phyloP scores from a whole-genome alignment of 2,113 vertebrate species.

The Lates calcarifer region DNA sequence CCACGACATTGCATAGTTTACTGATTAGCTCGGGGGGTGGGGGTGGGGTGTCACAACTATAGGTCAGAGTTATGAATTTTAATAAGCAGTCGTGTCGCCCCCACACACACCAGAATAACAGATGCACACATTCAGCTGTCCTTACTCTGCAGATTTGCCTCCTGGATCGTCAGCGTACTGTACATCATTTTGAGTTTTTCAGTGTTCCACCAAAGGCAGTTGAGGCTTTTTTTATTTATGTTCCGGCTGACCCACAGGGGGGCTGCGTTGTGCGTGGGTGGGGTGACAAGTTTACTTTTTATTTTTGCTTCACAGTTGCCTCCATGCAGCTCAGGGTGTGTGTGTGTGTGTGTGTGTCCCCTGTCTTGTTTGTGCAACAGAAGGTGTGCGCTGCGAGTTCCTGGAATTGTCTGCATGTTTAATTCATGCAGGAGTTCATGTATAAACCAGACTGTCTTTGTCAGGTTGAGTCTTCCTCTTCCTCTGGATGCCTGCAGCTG shows the following conservation, averaged over 20 bases:
- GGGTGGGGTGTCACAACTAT: conserved; percentile 1
- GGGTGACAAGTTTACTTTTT: conserved; percentile 19
- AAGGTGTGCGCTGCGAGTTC: conserved; percentile 42
- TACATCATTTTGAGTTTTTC: conserved; percentile 15
- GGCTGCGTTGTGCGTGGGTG: conserved; percentile 1
- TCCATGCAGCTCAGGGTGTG: background rate
- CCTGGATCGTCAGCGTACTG: conserved; percentile 10
- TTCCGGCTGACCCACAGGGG: conserved; percentile 10
- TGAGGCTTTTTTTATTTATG: conserved; percentile 5
- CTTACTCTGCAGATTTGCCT: conserved; percentile 23
- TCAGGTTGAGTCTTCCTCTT: conserved; percentile 59
- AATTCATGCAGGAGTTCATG: conserved; percentile 65
- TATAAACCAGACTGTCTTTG: conserved; percentile 49
- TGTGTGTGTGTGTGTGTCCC: background rate
- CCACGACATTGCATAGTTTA: background rate
- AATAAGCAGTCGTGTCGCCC: conserved; percentile 35
- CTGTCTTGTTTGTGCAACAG: conserved; percentile 35
- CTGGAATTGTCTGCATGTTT: conserved; percentile 63
- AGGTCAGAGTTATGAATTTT: conserved; percentile 54
- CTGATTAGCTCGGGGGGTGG: conserved; percentile 16
- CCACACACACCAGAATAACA: background rate
- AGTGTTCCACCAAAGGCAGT: background rate
- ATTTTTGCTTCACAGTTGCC: conserved; percentile 27
- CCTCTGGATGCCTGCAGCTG: conserved; percentile 31
- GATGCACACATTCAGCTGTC: background rate